Evolutionary conservation across 2,113 vertebrate genomes (phyloP), one percentile per base, ranked within the genome.

Genomic region (Thunnus maccoyii): DNA sequence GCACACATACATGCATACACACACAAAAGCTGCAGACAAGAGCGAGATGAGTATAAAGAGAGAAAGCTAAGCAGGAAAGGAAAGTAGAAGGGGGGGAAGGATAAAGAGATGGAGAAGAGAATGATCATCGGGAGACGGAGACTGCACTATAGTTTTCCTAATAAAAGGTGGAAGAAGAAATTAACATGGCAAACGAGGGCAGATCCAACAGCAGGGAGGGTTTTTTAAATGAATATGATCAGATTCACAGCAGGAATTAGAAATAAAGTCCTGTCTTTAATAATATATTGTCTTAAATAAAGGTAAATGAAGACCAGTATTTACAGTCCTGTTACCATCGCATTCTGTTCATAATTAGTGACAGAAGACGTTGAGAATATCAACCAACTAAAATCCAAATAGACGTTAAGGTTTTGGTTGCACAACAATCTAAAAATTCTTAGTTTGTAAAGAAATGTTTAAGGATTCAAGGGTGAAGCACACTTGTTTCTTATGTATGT

Each of bases 21-120:
- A 85, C 71, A 67, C 56, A 72, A 1, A 70, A 36, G 46, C 65
- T 82, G 69, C 69, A 74, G 58, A 87, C 36, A 66, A 63, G 22
- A 52, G 7, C 3, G 0, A 20, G 18, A 54, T 52, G 32, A 62
- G 44, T 36, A 12, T 13, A 41, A 62, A 36, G 16, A 27, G 16
- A 27, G 8, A 61, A 51, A 74, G 64, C 46, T 67, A 48, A 52
- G 9, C 72, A 51, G 12, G n/a, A 70, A 55, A 82, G 30, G 22
- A 20, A 10, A 63, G 41, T 44, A 0, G 36, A 36, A 1, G 8
- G 51, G n/a, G 20, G 56, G 32, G 17, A 72, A 14, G n/a, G 25
- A 66, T 14, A 20, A 18, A 46, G 2, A 55, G 17, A 22, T n/a
- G 11, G 3, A 60, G 14, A 18, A 5, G 48, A 68, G n/a, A 22